Percentiles rank a stretch among this genome's conserved stretches.
Conservation (phyloP, 2,113 vertebrate genomes). For the Oophaga pumilio region DNA sequence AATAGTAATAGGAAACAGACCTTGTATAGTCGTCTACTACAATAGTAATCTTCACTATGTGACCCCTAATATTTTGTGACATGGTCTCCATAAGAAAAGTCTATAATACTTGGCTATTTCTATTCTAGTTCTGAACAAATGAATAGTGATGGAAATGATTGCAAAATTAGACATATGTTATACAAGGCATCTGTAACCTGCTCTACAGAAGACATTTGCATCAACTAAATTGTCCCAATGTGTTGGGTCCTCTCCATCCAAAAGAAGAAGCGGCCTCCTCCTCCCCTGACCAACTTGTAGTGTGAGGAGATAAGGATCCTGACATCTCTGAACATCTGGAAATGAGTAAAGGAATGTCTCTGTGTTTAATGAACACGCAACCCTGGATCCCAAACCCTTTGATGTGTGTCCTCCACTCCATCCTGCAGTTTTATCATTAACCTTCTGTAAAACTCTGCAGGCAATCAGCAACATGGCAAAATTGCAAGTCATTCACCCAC, state of each 20-base stretch:
- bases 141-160: too few relatives aligned
- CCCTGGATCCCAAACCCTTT: constrained; percentile 16
- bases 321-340: constrained; percentile 44
- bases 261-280: background rate
- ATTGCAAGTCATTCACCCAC: constrained; percentile 48
- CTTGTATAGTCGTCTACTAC: too few relatives aligned
- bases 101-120: too few relatives aligned
- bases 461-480: constrained; percentile 20
- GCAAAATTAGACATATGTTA: too few relatives aligned
- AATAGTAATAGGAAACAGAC: background rate
- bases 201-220: background rate
- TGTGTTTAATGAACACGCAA: constrained; percentile 18
- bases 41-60: too few relatives aligned
- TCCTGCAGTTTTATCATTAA: constrained; percentile 47
- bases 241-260: background rate
- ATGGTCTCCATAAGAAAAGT: too few relatives aligned
- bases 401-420: constrained; percentile 41
- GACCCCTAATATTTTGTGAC: too few relatives aligned
- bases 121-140: background rate
- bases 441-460: constrained; percentile 47
- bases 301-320: background rate
- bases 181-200: background rate
- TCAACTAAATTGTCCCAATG: too few relatives aligned
- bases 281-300: background rate
- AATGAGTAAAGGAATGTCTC: constrained; percentile 23